These are phyloP conservation scores for Lacerta viridis DNA, from an alignment of 2,797 vertebrate genomes.

Conservation along the genomic window DNA sequence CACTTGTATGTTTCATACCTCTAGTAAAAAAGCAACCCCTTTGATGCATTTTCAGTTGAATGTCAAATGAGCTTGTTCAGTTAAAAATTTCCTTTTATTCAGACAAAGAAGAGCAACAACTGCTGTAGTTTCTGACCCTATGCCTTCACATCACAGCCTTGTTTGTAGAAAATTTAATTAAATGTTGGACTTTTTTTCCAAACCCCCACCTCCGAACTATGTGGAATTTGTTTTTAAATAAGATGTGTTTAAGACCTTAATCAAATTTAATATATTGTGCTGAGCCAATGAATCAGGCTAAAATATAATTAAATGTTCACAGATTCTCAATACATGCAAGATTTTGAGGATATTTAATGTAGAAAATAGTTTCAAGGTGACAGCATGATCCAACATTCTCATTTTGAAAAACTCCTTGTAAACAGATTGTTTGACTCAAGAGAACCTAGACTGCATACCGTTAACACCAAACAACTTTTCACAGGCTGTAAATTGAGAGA, in stretches of 20 bases:
- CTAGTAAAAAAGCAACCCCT: neutral
- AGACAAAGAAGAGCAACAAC: fast-evolving
- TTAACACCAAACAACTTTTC: neutral
- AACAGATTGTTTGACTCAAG: neutral
- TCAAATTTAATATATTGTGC: neutral
- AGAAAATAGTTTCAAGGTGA: neutral
- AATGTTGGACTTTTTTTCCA: neutral
- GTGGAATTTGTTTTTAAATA: slow-evolving; percentile 12
- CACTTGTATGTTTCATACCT: neutral
- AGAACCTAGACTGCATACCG: neutral
- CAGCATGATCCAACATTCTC: neutral
- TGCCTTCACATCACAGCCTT: neutral
- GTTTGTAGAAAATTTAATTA: neutral
- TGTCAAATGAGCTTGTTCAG: neutral
- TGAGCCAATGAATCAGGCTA: neutral
- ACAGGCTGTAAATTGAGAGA: neutral
- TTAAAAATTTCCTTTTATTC: fast-evolving
- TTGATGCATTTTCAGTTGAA: neutral
- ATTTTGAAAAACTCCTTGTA: neutral
- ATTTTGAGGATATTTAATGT: neutral
- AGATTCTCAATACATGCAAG: neutral
- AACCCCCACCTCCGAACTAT: neutral
- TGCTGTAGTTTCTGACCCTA: fast-evolving
- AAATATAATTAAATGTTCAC: neutral
- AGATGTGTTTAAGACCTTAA: neutral